A percentile compares a stretch with the other conserved stretches of the same genome.
Conservation (phyloP, 2,113 vertebrate genomes). For the Vanacampus margaritifer region DNA sequence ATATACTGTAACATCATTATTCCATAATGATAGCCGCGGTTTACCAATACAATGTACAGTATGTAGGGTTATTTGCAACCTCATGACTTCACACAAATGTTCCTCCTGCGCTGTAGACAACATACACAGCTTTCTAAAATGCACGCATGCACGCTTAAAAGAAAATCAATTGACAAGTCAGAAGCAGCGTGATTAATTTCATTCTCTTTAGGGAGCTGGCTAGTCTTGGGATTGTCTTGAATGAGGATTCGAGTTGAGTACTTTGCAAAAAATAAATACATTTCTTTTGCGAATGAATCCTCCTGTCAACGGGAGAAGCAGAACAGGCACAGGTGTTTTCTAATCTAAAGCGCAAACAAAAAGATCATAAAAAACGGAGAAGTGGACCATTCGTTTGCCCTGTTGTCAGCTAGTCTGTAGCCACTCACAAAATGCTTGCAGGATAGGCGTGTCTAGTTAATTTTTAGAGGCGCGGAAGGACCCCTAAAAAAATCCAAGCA, state of each 20-base stretch:
- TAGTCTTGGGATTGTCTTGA: conserved; percentile 69
- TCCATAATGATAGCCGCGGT: conserved; percentile 10
- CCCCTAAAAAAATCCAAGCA: no score
- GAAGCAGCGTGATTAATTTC: conserved; percentile 72
- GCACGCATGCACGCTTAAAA: conserved; percentile 60
- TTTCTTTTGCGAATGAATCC: conserved; percentile 51
- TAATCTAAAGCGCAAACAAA: conserved; percentile 62
- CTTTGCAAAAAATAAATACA: conserved; percentile 4
- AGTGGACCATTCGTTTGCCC: conserved; percentile 46
- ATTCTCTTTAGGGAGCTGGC: conserved; percentile 63
- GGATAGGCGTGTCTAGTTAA: no score
- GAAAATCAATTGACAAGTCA: conserved; percentile 46
- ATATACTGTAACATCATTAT: neutral
- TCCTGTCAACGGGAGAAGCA: conserved; percentile 71
- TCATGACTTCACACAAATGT: conserved; percentile 25
- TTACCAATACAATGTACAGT: no score
- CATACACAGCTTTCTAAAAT: conserved; percentile 60
- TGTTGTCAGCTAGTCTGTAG: conserved; percentile 16
- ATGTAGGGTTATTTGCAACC: conserved; percentile 29
- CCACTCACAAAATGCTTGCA: neutral
- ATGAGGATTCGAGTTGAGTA: conserved; percentile 33
- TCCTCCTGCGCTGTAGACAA: conserved; percentile 38
- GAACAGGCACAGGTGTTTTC: conserved; percentile 75
- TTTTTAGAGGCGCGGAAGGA: no score
- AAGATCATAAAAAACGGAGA: conserved; percentile 43